A percentile compares a stretch with the other conserved stretches of the same genome.
Conservation (phyloP, 1,140 invertebrate genomes). For the Bombus sylvicola region DNA sequence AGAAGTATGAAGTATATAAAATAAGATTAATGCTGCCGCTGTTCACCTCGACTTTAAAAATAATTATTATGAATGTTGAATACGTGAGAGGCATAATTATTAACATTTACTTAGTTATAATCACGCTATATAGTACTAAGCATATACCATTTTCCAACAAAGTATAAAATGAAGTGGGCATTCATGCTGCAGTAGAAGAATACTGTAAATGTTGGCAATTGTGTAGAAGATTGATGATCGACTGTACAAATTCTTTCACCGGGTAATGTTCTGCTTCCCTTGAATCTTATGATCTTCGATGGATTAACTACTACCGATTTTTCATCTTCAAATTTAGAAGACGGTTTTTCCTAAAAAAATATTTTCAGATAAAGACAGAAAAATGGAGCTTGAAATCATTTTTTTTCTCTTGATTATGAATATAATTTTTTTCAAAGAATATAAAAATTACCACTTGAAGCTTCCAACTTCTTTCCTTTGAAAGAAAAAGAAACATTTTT, state of each 20-base stretch:
- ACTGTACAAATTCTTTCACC: constrained; percentile 5
- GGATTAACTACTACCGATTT: constrained; percentile 4
- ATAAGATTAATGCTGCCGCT: not conserved
- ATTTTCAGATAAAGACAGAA: not conserved
- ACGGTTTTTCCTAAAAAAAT: not conserved
- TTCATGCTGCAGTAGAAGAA: not conserved
- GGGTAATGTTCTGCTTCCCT: constrained; percentile 2
- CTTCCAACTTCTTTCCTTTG: not conserved
- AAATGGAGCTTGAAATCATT: not conserved
- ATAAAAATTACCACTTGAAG: not conserved
- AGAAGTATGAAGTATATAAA: not conserved
- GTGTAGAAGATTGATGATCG: constrained; percentile 14
- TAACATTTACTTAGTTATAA: not conserved
- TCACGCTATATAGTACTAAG: not conserved
- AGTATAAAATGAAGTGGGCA: not conserved
- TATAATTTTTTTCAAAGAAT: not conserved
- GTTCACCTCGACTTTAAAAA: not conserved
- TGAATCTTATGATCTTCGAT: constrained; percentile 5
- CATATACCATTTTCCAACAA: not conserved
- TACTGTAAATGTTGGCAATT: not conserved
- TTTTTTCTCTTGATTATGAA: not conserved
- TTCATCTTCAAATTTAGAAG: not conserved
- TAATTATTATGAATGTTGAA: not conserved
- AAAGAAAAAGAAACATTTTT: not conserved
- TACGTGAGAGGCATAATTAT: not conserved